Evolutionary conservation across 2,797 vertebrate species (phyloP).

Genomic region (Rachycentron canadum): DNA sequence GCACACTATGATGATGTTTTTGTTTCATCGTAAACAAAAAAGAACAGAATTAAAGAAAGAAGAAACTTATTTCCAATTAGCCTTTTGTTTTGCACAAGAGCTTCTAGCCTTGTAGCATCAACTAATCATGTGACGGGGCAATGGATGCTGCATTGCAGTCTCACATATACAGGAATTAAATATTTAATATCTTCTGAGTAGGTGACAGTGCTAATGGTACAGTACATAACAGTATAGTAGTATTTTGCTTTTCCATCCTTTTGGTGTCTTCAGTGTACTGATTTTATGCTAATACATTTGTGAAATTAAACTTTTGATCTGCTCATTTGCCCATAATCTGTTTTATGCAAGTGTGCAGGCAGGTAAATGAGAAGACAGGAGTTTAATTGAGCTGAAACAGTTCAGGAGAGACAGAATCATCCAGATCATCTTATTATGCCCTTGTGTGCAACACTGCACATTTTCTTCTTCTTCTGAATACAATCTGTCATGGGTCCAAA

Average conservation of each 20-base stretch:
- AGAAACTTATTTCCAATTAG: too few species aligned
- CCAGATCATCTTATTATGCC: conserved; percentile 22
- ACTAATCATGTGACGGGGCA: background rate
- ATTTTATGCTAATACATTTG: conserved; percentile 7
- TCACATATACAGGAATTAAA: background rate
- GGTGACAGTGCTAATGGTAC: background rate
- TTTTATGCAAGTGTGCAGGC: conserved; percentile 5
- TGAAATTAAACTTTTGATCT: background rate
- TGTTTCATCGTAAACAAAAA: background rate
- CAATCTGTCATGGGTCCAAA: conserved; percentile 48
- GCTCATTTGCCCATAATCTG: background rate
- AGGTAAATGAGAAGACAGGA: conserved; percentile 32
- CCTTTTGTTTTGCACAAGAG: background rate
- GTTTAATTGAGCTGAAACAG: conserved; percentile 28
- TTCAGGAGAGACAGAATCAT: conserved; percentile 13
- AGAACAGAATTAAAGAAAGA: background rate
- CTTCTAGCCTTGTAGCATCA: background rate
- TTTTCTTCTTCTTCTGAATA: conserved; percentile 32
- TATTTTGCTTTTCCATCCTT: background rate
- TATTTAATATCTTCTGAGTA: background rate
- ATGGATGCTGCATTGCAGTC: background rate
- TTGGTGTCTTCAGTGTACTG: background rate
- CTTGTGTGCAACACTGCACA: conserved; percentile 1
- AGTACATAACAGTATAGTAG: background rate
- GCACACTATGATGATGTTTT: too few species aligned